phyloP scores from a whole-genome alignment of 2,113 vertebrate species.

The Hassar affinis region DNA sequence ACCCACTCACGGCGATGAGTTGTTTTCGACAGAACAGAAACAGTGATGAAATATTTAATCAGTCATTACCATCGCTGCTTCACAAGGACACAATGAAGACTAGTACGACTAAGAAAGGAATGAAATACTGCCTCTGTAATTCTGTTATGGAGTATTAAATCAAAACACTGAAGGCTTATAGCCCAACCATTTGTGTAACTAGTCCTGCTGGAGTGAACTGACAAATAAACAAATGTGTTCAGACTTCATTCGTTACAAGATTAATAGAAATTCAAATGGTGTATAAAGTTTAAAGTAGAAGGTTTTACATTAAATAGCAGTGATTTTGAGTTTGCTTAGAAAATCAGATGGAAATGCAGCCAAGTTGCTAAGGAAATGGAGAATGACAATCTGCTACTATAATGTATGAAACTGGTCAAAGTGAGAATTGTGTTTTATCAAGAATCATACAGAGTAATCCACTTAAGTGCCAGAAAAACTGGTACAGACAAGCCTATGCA shows the following conservation, averaged over 20 bases:
- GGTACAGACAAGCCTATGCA: too few species aligned
- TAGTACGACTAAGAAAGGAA: background rate
- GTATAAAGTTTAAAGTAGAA: too few species aligned
- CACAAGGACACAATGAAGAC: too few species aligned
- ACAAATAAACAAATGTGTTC: background rate
- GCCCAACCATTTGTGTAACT: background rate
- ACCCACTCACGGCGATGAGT: background rate
- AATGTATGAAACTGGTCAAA: background rate
- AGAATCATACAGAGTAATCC: background rate
- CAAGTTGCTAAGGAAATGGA: background rate
- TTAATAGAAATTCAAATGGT: too few species aligned
- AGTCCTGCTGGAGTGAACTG: background rate
- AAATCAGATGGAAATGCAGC: background rate
- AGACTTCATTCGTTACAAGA: background rate
- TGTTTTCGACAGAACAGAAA: background rate
- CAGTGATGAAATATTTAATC: background rate
- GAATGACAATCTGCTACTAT: background rate
- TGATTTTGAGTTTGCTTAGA: background rate
- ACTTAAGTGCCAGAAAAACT: too few species aligned
- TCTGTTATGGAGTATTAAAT: background rate
- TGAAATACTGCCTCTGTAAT: background rate
- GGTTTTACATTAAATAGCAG: background rate
- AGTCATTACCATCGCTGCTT: background rate
- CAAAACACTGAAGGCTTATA: background rate
- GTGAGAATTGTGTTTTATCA: background rate